These are phyloP conservation scores for Sternotherus odoratus DNA, from an alignment of 2,797 vertebrate species.

Conservation along the genomic window DNA sequence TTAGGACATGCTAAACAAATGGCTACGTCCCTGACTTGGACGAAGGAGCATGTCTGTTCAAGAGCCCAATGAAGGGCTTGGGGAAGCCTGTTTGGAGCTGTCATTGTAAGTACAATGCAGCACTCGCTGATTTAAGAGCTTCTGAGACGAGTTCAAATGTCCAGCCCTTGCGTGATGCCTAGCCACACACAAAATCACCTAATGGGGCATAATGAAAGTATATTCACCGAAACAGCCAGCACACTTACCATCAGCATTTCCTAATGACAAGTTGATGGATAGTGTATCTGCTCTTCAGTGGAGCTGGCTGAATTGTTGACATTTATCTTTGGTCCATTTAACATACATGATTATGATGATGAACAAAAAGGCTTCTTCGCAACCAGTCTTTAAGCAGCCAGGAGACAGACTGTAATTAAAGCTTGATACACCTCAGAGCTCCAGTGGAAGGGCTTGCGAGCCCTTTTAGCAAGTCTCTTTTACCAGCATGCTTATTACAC, in stretches of 20 bases:
- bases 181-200: constrained; percentile 31
- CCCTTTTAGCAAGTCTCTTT: background rate
- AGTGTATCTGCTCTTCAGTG: background rate
- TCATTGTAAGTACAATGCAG: background rate
- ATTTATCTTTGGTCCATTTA: constrained; percentile 39
- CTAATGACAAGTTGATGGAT: background rate
- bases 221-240: background rate
- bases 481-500: constrained; percentile 6
- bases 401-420: background rate
- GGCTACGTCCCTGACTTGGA: constrained; percentile 11
- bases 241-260: constrained; percentile 4
- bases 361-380: constrained; percentile 45
- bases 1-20: constrained; percentile 29
- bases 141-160: constrained; percentile 26
- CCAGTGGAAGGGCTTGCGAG: background rate
- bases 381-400: constrained; percentile 45
- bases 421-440: constrained; percentile 1
- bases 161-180: background rate
- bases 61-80: background rate
- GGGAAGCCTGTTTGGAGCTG: background rate
- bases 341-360: constrained; percentile 25
- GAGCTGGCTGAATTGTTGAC: constrained; percentile 27
- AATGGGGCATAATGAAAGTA: constrained; percentile 6
- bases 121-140: constrained; percentile 25
- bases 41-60: background rate